A percentile compares a stretch with the other conserved stretches of the same genome.
phyloP scores from a whole-genome alignment of 2,113 vertebrate species.

The Poeciliopsis occidentalis region DNA sequence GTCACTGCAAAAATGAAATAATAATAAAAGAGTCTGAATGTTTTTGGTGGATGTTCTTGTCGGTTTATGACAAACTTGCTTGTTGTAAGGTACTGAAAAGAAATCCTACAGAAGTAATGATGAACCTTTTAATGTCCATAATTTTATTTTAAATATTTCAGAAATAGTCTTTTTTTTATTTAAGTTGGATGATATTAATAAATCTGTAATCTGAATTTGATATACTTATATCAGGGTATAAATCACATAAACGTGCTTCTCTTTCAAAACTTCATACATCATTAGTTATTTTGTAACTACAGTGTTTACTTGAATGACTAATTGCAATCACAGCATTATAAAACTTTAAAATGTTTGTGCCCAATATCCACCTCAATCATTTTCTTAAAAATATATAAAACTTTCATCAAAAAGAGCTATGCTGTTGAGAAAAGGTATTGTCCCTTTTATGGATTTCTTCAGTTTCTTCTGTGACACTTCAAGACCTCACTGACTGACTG shows the following conservation, averaged over 20 bases:
- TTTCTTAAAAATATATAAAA: too few species aligned
- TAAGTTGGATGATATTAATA: too few species aligned
- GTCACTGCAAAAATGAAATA: neutral
- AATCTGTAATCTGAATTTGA: neutral
- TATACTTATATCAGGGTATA: neutral
- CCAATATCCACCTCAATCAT: neutral
- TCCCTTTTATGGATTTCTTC: neutral
- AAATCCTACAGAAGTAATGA: neutral
- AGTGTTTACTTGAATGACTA: neutral
- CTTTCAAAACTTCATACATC: neutral
- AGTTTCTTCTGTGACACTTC: too few species aligned
- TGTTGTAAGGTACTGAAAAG: too few species aligned
- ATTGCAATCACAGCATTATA: neutral
- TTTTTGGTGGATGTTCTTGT: neutral
- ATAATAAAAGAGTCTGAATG: neutral
- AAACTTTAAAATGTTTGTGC: neutral
- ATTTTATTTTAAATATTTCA: neutral
- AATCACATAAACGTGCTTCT: neutral
- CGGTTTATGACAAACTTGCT: neutral
- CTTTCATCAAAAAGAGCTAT: too few species aligned
- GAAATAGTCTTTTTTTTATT: too few species aligned
- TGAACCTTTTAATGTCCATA: neutral
- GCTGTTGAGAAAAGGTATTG: neutral
- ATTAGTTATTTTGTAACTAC: neutral
- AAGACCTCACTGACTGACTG: too few species aligned